Evolutionary conservation across 2,888 invertebrate genomes (phyloP).

Genomic region (Dryocosmus kuriphilus): DNA sequence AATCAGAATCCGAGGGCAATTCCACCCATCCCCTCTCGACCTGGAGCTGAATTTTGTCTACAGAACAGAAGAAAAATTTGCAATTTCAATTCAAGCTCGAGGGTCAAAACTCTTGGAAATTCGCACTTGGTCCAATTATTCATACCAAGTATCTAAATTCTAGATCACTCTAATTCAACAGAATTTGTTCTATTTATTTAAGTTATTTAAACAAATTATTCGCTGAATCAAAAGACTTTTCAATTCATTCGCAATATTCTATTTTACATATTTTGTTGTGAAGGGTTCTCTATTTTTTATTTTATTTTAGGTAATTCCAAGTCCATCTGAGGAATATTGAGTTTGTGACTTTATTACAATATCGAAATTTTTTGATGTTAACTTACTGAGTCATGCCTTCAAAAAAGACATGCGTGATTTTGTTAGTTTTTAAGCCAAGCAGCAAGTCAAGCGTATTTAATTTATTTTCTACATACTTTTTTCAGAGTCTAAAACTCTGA

Average conservation of each 20-base stretch:
- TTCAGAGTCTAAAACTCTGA: neutral
- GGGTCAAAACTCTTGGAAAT: neutral
- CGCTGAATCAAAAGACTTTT: neutral
- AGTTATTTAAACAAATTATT: neutral
- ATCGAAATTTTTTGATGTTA: neutral
- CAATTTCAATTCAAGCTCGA: constrained; percentile 1
- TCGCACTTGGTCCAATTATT: neutral
- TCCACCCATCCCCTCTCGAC: constrained; percentile 91
- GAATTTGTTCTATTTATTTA: neutral
- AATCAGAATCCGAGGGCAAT: constrained; percentile 79
- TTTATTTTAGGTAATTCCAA: neutral
- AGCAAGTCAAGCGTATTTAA: neutral
- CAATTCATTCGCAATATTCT: neutral
- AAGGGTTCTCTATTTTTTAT: neutral
- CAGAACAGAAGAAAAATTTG: constrained; percentile 53
- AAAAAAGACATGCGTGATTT: neutral
- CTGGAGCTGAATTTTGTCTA: constrained; percentile 91
- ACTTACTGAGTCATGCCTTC: neutral
- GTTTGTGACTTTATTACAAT: neutral
- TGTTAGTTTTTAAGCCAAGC: neutral
- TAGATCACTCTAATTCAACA: constrained; percentile 39
- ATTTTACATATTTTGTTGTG: neutral
- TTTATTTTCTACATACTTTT: neutral
- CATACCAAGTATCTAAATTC: neutral
- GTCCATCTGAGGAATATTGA: neutral